Base-by-base conservation (phyloP, 2,888 invertebrate genomes). In the Capitulum mitella region DNA sequence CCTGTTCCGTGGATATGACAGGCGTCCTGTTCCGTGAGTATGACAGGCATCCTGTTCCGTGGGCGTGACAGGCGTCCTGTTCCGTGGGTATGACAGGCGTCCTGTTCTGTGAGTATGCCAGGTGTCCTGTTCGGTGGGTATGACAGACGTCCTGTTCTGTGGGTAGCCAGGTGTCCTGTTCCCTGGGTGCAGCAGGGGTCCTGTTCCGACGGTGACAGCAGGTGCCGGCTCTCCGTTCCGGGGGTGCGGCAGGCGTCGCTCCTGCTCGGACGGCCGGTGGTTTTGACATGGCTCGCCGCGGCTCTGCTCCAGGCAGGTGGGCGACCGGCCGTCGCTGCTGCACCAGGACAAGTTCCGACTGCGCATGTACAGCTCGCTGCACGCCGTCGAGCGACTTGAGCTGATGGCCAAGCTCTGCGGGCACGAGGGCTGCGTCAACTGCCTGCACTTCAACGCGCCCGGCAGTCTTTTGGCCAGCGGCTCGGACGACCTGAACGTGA, bases 401-500 rank as follows among this genome's bases (percentile, higher is more conserved):
- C 88, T 93, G 77, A 89, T 92, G 85, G 90, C 91, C 83, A 90
- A 90, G 83, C 88, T 97, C 83, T 89, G 91, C 81, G 90, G 90
- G 82, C 97, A 97, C 85, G 89, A 87, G 54, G 81, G 82, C 26
- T 82, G 82, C 79, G 81, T 81, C 61, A 82, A 82, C 78, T 80
- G 80, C 64, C 78, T 82, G 19, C 78, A 79, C 34, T 82, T 80
- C 74, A 81, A 80, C 77, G 46, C 78, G 34, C 43, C 78, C 40
- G 82, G 82, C 51, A 76, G 78, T 14, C 70, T 79, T 37, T 77
- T 82, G 37, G 94, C 93, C 5, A 94, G 94, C 82, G 96, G 95
- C 0, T 95, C 97, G 0, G 97, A 98, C 87, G 97, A 98, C 87
- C 90, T 92, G 78, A 89, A 90, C 81, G 91, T 97, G 12, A 89